Evolutionary conservation across 1,140 invertebrate genomes (phyloP), one percentile per base, ranked within the genome.

Genomic region (Gonioctena quinquepunctata): DNA sequence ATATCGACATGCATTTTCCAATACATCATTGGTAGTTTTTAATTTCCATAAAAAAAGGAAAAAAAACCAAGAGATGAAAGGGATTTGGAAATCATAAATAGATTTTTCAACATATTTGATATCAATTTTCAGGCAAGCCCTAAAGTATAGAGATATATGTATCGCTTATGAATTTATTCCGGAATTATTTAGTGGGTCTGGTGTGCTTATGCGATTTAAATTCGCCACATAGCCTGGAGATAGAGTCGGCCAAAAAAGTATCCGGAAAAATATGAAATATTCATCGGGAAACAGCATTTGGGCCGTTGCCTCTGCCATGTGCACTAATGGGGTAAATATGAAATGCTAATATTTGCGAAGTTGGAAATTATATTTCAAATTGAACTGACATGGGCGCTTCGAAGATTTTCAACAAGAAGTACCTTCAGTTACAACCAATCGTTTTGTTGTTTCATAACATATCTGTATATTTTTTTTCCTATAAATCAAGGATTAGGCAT

Each of bases 281-380:
- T 73, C 68, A 75, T 72, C 62, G 69, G 56, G 68, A 77, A 72
- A 70, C 72, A 75, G 61, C 66, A 68, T 64, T 69, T 73, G 73
- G 72, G 42, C 67, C 66, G 68, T 65, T 69, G 68, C 62, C 61
- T 74, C 64, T 69, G 68, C 65, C 75, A 71, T 78, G 74, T 80
- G 74, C 72, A 69, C 64, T 80, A 80, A 79, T 80, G 74, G 77
- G 75, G 77, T 79, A 80, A 79, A 79, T 80, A 79, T 76, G 77
- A 80, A 76, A 79, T 77, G 77, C 75, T 78, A 80, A 80, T 80
- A 79, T 80, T 80, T 79, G 75, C 59, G 66, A 74, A 77, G 71
- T 72, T 68, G 71, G 72, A 79, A 80, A 80, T 80, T 80, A 79
- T 79, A 77, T 79, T 79, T 77, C 63, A 78, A 79, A 78, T 79